Percentiles rank a stretch among this genome's conserved stretches.
Evolutionary conservation across 1,140 invertebrate species (phyloP).

Genomic region (Bombus breviceps): DNA sequence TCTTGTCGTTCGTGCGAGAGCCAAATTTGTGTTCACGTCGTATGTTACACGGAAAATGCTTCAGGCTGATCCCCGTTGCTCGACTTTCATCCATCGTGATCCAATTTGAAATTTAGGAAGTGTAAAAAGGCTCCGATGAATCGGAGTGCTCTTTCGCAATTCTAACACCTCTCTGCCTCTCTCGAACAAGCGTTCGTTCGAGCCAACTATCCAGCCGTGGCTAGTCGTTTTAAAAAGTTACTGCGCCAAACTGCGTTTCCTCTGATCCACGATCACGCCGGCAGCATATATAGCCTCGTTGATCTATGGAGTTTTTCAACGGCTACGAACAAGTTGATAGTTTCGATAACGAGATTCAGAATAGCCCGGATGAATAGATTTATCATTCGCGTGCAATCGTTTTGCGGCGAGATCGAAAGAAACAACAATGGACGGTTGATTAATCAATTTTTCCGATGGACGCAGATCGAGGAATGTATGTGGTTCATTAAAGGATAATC

Average conservation of each 20-base stretch:
- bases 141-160: not conserved
- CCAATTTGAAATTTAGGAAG: slow-evolving; percentile 4
- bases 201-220: not conserved
- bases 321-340: slow-evolving; percentile 4
- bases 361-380: not conserved
- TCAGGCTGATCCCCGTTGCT: not conserved
- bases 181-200: not conserved
- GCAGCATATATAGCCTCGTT: not conserved
- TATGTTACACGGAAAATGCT: not conserved
- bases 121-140: not conserved
- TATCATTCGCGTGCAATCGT: not conserved
- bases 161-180: too few relatives aligned
- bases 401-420: not conserved
- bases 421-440: slow-evolving; percentile 20
- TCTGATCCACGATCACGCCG: not conserved
- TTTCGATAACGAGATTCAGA: not conserved
- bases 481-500: slow-evolving; percentile 40
- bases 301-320: not conserved
- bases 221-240: slow-evolving; percentile 2
- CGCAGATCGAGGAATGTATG: slow-evolving; percentile 3
- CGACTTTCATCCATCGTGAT: slow-evolving; percentile 5
- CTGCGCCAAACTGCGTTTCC: not conserved
- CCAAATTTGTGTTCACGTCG: not conserved
- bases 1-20: not conserved
- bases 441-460: slow-evolving; percentile 8